Percentiles rank a stretch among this genome's conserved stretches.
Evolutionary conservation across 1,140 invertebrate genomes (phyloP).

Genomic region (Drosophila gunungcola): DNA sequence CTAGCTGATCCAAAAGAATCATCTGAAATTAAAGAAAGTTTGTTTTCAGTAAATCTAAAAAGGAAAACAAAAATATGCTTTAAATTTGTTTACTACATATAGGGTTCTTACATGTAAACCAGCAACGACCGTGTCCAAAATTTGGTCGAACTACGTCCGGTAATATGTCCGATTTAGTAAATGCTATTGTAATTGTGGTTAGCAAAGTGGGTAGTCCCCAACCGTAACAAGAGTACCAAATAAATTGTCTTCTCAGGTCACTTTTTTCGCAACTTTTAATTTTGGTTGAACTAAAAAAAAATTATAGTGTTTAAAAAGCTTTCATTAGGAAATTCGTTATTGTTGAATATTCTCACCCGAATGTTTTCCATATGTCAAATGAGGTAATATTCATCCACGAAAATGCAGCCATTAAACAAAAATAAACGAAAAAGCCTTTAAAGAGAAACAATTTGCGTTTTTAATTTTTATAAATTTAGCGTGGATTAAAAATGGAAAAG

Average conservation of each 20-base stretch:
- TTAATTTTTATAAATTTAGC: not conserved
- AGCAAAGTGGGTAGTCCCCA: conserved; percentile 87
- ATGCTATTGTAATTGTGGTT: conserved; percentile 85
- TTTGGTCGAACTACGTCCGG: conserved; percentile 85
- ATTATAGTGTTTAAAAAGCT: not conserved
- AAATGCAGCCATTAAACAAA: conserved; percentile 93
- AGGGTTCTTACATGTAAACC: conserved; percentile 85
- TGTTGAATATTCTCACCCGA: conserved; percentile 87
- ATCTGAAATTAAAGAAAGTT: conserved; percentile 40
- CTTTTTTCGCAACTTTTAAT: conserved; percentile 42
- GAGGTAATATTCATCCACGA: conserved; percentile 96
- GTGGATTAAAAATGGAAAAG: too few relatives aligned
- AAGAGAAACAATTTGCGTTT: conserved; percentile 35
- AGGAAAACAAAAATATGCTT: not conserved
- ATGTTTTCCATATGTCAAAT: conserved; percentile 94
- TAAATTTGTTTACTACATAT: not conserved
- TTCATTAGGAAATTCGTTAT: not conserved
- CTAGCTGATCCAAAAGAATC: conserved; percentile 83
- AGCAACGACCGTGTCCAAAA: conserved; percentile 86
- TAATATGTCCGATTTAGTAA: conserved; percentile 85
- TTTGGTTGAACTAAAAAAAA: conserved; percentile 50
- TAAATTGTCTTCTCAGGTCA: conserved; percentile 85
- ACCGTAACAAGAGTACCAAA: conserved; percentile 87
- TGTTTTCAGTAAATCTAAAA: not conserved
- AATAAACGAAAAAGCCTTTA: conserved; percentile 92